A percentile compares a stretch with the other conserved stretches of the same genome.
These are phyloP conservation scores for Encarsia formosa DNA, from an alignment of 2,888 invertebrate genomes.

Conservation along the genomic window DNA sequence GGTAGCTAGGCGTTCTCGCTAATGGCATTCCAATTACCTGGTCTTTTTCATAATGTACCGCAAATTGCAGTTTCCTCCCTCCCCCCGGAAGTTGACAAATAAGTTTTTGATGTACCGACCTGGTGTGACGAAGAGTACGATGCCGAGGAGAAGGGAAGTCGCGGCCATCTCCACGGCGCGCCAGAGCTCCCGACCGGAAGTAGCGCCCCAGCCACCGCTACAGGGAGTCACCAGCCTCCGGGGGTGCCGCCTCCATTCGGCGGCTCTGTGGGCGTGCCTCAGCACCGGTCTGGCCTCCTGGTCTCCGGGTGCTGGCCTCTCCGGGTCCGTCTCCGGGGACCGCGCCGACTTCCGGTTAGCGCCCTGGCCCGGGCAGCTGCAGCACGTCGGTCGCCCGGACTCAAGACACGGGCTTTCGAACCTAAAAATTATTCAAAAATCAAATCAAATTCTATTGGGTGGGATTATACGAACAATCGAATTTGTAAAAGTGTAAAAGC, in stretches of 20 bases:
- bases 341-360: constrained; percentile 17
- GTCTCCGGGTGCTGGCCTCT: not conserved
- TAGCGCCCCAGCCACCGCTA: not conserved
- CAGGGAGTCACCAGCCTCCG: constrained; percentile 31
- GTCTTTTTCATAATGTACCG: not conserved
- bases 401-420: constrained; percentile 23
- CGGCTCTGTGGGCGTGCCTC: not conserved
- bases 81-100: not conserved
- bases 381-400: constrained; percentile 48
- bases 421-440: no score
- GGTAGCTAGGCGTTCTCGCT: constrained; percentile 9
- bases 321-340: constrained; percentile 38
- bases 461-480: no score
- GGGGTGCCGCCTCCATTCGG: constrained; percentile 31
- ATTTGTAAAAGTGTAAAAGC: no score
- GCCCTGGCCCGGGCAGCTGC: constrained; percentile 27
- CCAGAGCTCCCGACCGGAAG: constrained; percentile 27
- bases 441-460: no score
- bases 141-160: constrained; percentile 45
- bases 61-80: not conserved
- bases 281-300: not conserved
- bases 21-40: constrained; percentile 15
- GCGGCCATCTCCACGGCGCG: constrained; percentile 45
- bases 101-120: constrained; percentile 32
- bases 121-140: constrained; percentile 48